Percentiles rank a stretch among this genome's conserved stretches.
phyloP scores from a whole-genome alignment of 2,888 invertebrate species.

The Junonia oenone region DNA sequence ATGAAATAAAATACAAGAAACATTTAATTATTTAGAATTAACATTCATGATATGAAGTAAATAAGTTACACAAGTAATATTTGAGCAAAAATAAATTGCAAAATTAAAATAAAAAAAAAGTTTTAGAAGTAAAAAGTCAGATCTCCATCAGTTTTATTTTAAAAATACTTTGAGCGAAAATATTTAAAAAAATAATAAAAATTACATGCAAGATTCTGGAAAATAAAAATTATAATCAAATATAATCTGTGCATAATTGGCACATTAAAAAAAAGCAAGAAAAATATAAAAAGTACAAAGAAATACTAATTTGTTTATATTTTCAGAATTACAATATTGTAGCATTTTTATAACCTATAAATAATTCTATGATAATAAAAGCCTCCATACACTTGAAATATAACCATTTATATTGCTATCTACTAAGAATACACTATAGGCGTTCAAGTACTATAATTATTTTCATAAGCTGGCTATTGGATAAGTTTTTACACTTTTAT shows the following conservation, averaged over 20 bases:
- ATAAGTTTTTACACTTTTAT: too few species aligned
- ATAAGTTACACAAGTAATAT: neutral
- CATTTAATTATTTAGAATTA: neutral
- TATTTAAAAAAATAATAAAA: neutral
- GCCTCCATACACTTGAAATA: neutral
- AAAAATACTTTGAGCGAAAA: neutral
- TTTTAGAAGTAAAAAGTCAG: neutral
- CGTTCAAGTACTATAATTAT: too few species aligned
- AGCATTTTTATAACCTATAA: neutral
- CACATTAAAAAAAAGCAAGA: too few species aligned
- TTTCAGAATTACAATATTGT: neutral
- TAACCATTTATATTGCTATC: neutral
- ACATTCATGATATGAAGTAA: neutral
- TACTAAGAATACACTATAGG: too few species aligned
- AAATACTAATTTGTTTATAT: neutral
- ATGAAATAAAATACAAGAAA: constrained; percentile 2
- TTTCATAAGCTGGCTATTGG: too few species aligned
- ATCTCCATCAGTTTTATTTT: neutral
- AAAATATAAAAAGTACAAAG: neutral
- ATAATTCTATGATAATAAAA: neutral
- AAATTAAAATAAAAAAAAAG: neutral
- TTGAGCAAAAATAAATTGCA: neutral
- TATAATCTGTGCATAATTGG: too few species aligned
- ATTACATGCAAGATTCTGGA: neutral
- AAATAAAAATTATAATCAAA: neutral